phyloP scores from a whole-genome alignment of 1,140 invertebrate species.

The Drosophila ironensis region DNA sequence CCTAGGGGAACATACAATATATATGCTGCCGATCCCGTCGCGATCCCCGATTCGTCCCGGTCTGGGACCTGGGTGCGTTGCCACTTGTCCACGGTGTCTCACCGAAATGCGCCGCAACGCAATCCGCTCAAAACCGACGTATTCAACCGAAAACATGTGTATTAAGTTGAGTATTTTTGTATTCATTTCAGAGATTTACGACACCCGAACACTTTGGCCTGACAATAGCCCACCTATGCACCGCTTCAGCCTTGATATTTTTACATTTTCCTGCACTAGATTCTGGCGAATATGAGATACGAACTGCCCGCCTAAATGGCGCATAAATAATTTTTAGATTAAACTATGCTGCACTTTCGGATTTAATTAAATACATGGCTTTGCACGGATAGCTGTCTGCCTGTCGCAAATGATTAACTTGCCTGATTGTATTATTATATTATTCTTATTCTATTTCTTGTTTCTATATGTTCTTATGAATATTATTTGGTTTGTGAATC shows the following conservation, averaged over 20 bases:
- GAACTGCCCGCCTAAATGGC: constrained; percentile 41
- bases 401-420: constrained; percentile 18
- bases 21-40: not conserved
- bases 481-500: not conserved
- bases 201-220: constrained; percentile 27
- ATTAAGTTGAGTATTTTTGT: constrained; percentile 35
- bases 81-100: constrained; percentile 54
- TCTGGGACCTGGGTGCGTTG: constrained; percentile 20
- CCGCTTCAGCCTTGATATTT: constrained; percentile 7
- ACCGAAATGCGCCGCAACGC: constrained; percentile 33
- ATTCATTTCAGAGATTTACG: constrained; percentile 58
- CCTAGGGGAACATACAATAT: too few relatives aligned
- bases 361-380: constrained; percentile 40
- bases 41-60: not conserved
- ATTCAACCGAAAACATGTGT: not conserved
- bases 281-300: constrained; percentile 15
- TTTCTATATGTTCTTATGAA: not conserved
- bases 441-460: constrained; percentile 3
- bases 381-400: constrained; percentile 2
- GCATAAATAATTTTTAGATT: constrained; percentile 63
- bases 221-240: constrained; percentile 19
- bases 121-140: too few relatives aligned
- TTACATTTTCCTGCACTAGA: constrained; percentile 33
- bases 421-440: constrained; percentile 6
- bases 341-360: constrained; percentile 34